Base-by-base conservation (phyloP, 1,140 invertebrate species). In the Drosophila novamexicana region DNA sequence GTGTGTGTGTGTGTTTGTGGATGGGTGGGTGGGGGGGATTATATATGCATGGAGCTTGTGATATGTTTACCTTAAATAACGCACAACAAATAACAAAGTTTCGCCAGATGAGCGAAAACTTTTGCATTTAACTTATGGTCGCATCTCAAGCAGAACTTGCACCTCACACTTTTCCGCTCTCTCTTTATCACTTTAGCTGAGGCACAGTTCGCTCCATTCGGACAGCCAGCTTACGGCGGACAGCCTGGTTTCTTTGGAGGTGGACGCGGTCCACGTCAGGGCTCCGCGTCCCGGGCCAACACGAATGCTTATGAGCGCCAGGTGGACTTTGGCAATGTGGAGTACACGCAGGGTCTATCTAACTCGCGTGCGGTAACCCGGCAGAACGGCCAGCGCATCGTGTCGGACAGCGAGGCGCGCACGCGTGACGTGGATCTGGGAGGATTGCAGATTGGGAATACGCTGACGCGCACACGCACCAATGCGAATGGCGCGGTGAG, bases 311-410 rank as follows among this genome's bases (percentile, higher is more conserved):
- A 78, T 18, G 79, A 91, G 58, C 79, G 84, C 3, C 68, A 91
- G 57, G 68, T 91, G 18, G 88, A 91, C n/a, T 67, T 77, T 1
- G 91, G 91, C 49, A 89, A 77, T 12, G 1, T 92, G n/a, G 91
- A 81, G 59, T 61, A 76, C 12, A 81, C 74, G 8, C 74, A 81
- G 49, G 91, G 88, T 0, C 12, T 79, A 10, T 76, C 88, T 10
- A 92, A 92, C 40, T 90, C 91, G 0, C 72, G 82, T 6, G 79
- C 84, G 3, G 90, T 91, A 1, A 91, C 90, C 16, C 65, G 63
- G 7, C 75, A 81, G 66, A 80, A 77, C n/a, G 91, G 91, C 1
- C 62, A 71, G 5, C 89, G 84, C 1, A 58, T 75, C 8, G 89
- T 91, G 2, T 62, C 84, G n/a, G 75, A 81, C 1, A 91, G 77